Evolutionary conservation across 2,888 invertebrate genomes (phyloP).

Genomic region (Silvanus unidentatus): DNA sequence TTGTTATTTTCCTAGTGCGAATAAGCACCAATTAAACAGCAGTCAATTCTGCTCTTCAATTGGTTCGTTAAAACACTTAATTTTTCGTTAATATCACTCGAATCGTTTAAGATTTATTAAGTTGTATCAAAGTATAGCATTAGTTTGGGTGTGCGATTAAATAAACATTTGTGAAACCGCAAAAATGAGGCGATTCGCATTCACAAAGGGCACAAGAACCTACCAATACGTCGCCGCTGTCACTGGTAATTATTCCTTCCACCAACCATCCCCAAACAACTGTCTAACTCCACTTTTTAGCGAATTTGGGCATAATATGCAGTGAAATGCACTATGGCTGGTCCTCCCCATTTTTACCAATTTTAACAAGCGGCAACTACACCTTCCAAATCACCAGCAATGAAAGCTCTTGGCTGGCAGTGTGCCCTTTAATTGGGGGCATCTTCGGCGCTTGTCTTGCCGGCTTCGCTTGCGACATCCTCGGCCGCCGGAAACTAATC

Average conservation of each 20-base stretch:
- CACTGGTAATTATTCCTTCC: conserved; percentile 18
- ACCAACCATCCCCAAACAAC: too few species aligned
- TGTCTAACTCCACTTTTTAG: conserved; percentile 23
- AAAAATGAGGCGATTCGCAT: not conserved
- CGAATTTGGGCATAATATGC: conserved; percentile 36
- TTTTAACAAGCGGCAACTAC: conserved; percentile 48
- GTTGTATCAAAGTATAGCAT: not conserved
- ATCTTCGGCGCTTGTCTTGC: conserved; percentile 57
- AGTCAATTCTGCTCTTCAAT: not conserved
- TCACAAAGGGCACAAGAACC: conserved; percentile 14
- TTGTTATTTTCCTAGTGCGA: too few species aligned
- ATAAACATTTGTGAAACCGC: not conserved
- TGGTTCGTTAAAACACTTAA: conserved; percentile 1
- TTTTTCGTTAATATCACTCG: conserved; percentile 1
- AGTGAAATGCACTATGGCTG: conserved; percentile 50
- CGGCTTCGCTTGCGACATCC: conserved; percentile 58
- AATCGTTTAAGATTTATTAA: conserved; percentile 3
- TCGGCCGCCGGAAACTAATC: conserved; percentile 60
- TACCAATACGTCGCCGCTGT: conserved; percentile 29
- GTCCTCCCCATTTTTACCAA: conserved; percentile 55
- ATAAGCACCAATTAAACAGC: too few species aligned
- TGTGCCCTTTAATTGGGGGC: conserved; percentile 60
- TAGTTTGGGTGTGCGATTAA: not conserved
- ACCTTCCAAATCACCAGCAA: conserved; percentile 48
- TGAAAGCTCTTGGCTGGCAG: conserved; percentile 59